Evolutionary conservation across 2,888 invertebrate genomes (phyloP).

Genomic region (Chouioia cunea): DNA sequence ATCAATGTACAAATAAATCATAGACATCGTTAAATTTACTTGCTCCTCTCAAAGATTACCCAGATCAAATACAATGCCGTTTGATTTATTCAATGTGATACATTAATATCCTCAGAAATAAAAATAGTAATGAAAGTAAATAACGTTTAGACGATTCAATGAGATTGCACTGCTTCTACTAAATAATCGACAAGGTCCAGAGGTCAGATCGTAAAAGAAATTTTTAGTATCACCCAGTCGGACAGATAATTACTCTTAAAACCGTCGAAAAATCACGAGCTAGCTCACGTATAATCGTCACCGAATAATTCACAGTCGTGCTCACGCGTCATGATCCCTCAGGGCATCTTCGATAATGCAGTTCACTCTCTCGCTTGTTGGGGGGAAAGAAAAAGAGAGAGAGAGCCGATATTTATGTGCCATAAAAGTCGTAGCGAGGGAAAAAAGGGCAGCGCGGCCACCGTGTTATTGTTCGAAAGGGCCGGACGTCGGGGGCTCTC

Average conservation of each 20-base stretch:
- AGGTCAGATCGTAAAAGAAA: constrained; percentile 34
- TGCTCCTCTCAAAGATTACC: too few species aligned
- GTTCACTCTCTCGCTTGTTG: constrained; percentile 43
- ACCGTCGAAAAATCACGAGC: constrained; percentile 47
- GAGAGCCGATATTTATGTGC: constrained; percentile 66
- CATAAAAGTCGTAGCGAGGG: constrained; percentile 62
- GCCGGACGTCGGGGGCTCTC: constrained; percentile 61
- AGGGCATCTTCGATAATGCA: constrained; percentile 64
- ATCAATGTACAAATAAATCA: constrained; percentile 5
- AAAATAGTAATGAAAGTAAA: constrained; percentile 34
- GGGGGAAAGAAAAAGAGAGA: not conserved
- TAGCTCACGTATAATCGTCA: constrained; percentile 37
- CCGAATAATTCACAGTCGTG: constrained; percentile 33
- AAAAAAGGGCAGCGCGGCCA: constrained; percentile 15
- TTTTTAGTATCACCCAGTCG: constrained; percentile 7
- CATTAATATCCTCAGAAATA: constrained; percentile 30
- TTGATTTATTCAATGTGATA: constrained; percentile 38
- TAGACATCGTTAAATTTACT: too few species aligned
- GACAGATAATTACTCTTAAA: constrained; percentile 43
- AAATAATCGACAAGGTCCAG: constrained; percentile 31
- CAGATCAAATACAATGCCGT: too few species aligned
- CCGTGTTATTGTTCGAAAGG: constrained; percentile 37
- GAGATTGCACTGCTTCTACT: constrained; percentile 9
- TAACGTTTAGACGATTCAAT: constrained; percentile 38
- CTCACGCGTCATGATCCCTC: constrained; percentile 37